phyloP scores from a whole-genome alignment of 1,140 invertebrate genomes.

The Zaprionus africanus region DNA sequence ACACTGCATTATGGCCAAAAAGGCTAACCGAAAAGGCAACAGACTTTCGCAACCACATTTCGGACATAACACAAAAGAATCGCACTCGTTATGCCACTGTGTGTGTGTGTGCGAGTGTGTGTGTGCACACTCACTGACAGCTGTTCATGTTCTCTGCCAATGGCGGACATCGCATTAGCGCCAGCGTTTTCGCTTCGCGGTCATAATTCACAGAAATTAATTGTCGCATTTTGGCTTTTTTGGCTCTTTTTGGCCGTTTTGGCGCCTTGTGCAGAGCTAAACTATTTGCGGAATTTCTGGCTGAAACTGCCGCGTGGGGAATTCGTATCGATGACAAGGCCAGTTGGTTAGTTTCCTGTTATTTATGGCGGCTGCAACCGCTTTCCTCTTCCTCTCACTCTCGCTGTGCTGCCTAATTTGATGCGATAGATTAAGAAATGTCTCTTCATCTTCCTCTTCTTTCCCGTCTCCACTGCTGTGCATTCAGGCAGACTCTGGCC shows the following conservation, averaged over 20 bases:
- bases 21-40: conserved; percentile 32
- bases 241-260: not conserved
- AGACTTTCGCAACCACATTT: conserved; percentile 49
- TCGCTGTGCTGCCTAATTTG: not conserved
- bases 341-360: conserved; percentile 17
- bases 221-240: conserved; percentile 68
- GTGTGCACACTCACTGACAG: conserved; percentile 54
- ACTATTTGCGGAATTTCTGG: not conserved
- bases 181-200: conserved; percentile 67
- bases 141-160: conserved; percentile 67
- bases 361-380: not conserved
- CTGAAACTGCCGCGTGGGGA: not conserved
- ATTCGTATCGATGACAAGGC: conserved; percentile 26
- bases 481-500: not conserved
- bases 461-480: not conserved
- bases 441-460: not conserved
- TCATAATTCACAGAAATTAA: conserved; percentile 81
- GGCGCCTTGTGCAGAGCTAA: conserved; percentile 2
- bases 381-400: not conserved
- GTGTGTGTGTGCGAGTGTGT: conserved; percentile 10
- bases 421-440: conserved; percentile 3
- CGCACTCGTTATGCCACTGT: conserved; percentile 4
- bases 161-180: conserved; percentile 71
- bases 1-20: conserved; percentile 51
- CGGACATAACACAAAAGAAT: conserved; percentile 31